Base-by-base conservation (phyloP, 23 tunicate genomes). In the Trididemnum miniatum region DNA sequence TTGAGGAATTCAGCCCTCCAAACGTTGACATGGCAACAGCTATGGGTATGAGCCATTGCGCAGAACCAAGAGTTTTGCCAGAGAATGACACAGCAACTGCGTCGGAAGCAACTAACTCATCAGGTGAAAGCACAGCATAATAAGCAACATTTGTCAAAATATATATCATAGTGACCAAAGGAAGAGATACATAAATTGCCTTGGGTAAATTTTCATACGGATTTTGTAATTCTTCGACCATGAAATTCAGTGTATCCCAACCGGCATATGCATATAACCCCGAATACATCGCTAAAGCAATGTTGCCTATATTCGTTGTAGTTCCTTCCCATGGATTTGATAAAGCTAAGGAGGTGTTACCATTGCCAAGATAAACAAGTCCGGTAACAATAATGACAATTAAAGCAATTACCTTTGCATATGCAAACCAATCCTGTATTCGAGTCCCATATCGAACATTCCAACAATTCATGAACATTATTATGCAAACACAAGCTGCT, bases 191-290 rank as follows among this genome's bases (percentile, higher is more conserved):
- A 34, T 88, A 94, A 50, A 94, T 94, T 29, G 98, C 94, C 36
- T 27, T 30, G 0, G 98, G 90, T 2, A 88, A 81, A 75, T 88
- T 88, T 28, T 72, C 34, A 65, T 89, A 95, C 0, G 99, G 99
- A 81, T 95, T 83, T 54, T 95, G 89, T 39, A 95, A 78, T 69
- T 95, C 99, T 77, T 95, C 99, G 3, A 89, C 95, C 94, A 95
- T 89, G 36, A 89, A 95, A 38, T 95, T 95, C 7, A 95, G 62
- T 15, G 99, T 95, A 82, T 95, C 99, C 99, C 99, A 95, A n/a
- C 99, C 99, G 15, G 99, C 83, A 71, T 89, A 95, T 25, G 95
- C 83, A 71, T 89, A 95, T 20, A 95, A 86, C 2, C 99, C 95
- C 35, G 87, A 82, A 71, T 95, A 95, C 84, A 95, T 69, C 1